A percentile compares a stretch with the other conserved stretches of the same genome.
These are phyloP conservation scores for Stichopus horrens DNA, from an alignment of 53 echinoderm and acorn worm species.

Conservation along the genomic window DNA sequence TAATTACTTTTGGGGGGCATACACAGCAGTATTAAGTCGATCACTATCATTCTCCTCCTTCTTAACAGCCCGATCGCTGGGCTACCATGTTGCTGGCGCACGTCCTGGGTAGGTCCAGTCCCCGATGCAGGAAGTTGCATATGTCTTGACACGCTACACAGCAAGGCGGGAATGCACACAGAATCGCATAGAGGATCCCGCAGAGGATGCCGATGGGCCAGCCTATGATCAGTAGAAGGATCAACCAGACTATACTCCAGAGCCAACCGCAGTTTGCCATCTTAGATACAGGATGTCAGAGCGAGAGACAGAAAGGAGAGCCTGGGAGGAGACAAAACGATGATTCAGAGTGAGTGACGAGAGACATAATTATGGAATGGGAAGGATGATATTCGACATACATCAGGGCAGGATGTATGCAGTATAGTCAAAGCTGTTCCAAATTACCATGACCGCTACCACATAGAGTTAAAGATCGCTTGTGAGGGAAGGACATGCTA, in stretches of 20 bases:
- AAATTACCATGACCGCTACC: too few relatives aligned
- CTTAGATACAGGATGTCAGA: constrained; percentile 9
- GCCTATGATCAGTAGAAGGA: constrained; percentile 82
- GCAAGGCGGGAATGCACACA: constrained; percentile 98
- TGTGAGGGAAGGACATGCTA: too few relatives aligned
- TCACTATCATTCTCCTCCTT: not conserved
- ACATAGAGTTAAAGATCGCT: too few relatives aligned
- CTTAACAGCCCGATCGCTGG: constrained; percentile 91
- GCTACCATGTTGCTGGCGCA: constrained; percentile 94
- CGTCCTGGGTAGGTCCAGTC: constrained; percentile 88
- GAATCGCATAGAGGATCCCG: constrained; percentile 88
- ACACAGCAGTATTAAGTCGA: not conserved
- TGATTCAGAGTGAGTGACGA: not conserved
- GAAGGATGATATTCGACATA: too few relatives aligned
- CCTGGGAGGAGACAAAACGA: not conserved
- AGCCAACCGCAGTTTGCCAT: constrained; percentile 99
- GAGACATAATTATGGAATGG: too few relatives aligned
- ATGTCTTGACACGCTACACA: constrained; percentile 86
- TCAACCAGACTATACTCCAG: constrained; percentile 96
- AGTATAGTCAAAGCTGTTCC: too few relatives aligned
- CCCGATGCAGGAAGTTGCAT: constrained; percentile 90
- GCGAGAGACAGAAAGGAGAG: not conserved
- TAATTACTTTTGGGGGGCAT: not conserved
- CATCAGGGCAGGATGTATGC: too few relatives aligned
- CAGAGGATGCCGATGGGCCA: constrained; percentile 98